Evolutionary conservation across 2,797 vertebrate species (phyloP), one percentile per base, ranked within the genome.

Genomic region (Apogon hyalosoma): DNA sequence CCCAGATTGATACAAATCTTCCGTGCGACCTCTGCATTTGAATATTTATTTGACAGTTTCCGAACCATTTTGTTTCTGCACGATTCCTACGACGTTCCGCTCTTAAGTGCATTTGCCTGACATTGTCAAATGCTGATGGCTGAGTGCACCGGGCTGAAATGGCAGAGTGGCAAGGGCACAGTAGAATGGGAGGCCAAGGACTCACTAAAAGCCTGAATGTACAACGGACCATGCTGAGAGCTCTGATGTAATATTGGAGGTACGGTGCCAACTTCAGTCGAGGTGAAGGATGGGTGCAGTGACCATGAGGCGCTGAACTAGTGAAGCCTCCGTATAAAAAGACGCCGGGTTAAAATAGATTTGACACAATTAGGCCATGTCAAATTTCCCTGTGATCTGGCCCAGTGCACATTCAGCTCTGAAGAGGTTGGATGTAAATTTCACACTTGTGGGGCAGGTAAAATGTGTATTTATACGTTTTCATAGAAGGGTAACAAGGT

Each of bases 281-380:
- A 78, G 84, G 75, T 84, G 80, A 84, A 85, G 73, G 86, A 82
- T 83, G 85, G 78, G 73, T 87, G 87, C 84, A 90, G 68, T 89
- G 88, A 91, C 85, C 84, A 88, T 77, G 71, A 89, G 79, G 51
- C 54, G 14, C 41, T 74, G 81, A 90, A 86, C 80, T 80, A 66
- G 73, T 81, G 69, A 84, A 89, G 83, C 75, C 75, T 78, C 73
- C 67, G 55, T 51, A 33, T 58, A 72, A 71, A 76, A 82, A 80
- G 69, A 79, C 67, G 63, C 80, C 75, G 71, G 80, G 74, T 89
- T 83, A 77, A 86, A 85, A 84, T 82, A 87, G 89, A 88, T 83
- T 69, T 87, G 90, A 93, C 87, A 90, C 85, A 93, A 92, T 92
- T 89, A 90, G 92, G 89, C 80, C 92, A 92, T 72, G 64, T 85